These are phyloP conservation scores for Ianthella basta DNA, from an alignment of 37 sponge, comb jelly and placozoan genomes.

Conservation along the genomic window DNA sequence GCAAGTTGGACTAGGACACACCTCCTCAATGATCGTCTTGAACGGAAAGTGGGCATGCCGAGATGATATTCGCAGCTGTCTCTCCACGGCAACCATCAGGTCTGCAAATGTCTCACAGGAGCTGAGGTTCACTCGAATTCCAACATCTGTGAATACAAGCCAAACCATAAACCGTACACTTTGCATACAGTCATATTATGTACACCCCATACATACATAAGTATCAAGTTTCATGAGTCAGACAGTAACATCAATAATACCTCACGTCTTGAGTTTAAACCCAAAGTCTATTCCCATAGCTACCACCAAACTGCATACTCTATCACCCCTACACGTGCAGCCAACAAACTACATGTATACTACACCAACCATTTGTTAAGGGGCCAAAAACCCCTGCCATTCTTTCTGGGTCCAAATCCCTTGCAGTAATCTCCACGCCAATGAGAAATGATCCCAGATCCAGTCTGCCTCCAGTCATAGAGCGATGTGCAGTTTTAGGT, in stretches of 20 bases:
- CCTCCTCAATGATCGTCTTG: slow-evolving; percentile 71
- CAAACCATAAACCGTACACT: neutral
- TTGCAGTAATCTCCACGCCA: slow-evolving; percentile 69
- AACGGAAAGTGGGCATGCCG: slow-evolving; percentile 80
- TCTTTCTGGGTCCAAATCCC: slow-evolving; percentile 41
- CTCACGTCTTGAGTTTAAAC: too few relatives aligned
- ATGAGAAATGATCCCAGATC: slow-evolving; percentile 81
- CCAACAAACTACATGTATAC: too few relatives aligned
- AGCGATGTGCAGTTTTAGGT: neutral
- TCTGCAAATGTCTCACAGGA: slow-evolving; percentile 69
- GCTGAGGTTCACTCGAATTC: slow-evolving; percentile 71
- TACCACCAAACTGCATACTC: too few relatives aligned
- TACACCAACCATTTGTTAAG: slow-evolving; percentile 64
- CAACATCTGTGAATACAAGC: slow-evolving; percentile 57
- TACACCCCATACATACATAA: neutral
- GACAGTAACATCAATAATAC: too few relatives aligned
- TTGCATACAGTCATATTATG: neutral
- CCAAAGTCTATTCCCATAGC: too few relatives aligned
- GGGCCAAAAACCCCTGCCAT: slow-evolving; percentile 78
- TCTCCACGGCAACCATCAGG: slow-evolving; percentile 56
- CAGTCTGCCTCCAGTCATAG: slow-evolving; percentile 44
- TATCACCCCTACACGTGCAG: too few relatives aligned
- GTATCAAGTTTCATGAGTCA: too few relatives aligned
- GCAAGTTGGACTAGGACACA: slow-evolving; percentile 13
- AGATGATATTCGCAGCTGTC: slow-evolving; percentile 36